Evolutionary conservation across 2,888 invertebrate species (phyloP).

Genomic region (Eremobia ochroleuca): DNA sequence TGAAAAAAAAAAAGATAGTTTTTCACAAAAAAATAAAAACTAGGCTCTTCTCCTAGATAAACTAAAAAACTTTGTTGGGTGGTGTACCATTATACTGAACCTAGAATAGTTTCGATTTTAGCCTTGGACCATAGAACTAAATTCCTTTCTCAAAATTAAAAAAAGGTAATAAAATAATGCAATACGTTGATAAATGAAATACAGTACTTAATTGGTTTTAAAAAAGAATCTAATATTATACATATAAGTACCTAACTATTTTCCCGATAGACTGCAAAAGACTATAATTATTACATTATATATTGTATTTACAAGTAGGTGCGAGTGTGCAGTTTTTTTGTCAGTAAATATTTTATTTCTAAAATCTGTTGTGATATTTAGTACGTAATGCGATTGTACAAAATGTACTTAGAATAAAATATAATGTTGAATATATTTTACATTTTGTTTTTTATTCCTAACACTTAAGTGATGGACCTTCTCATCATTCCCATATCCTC

Average conservation of each 20-base stretch:
- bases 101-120: background rate
- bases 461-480: background rate
- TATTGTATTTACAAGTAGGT: background rate
- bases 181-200: background rate
- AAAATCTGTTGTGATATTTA: slow-evolving; percentile 84
- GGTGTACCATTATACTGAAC: background rate
- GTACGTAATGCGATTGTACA: slow-evolving; percentile 78
- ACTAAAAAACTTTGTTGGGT: background rate
- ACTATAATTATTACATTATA: no score
- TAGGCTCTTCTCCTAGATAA: background rate
- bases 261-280: background rate
- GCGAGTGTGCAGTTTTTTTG: slow-evolving; percentile 49
- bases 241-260: background rate
- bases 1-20: background rate
- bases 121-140: background rate
- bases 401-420: slow-evolving; percentile 75
- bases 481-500: background rate
- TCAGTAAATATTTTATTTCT: slow-evolving; percentile 53
- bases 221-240: background rate
- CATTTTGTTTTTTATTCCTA: slow-evolving; percentile 41
- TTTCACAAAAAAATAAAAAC: no score
- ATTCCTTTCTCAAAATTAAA: background rate
- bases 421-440: slow-evolving; percentile 72
- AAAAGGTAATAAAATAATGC: background rate
- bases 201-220: background rate